phyloP scores from a whole-genome alignment of 2,113 vertebrate genomes.

The Myrmecobius fasciatus region DNA sequence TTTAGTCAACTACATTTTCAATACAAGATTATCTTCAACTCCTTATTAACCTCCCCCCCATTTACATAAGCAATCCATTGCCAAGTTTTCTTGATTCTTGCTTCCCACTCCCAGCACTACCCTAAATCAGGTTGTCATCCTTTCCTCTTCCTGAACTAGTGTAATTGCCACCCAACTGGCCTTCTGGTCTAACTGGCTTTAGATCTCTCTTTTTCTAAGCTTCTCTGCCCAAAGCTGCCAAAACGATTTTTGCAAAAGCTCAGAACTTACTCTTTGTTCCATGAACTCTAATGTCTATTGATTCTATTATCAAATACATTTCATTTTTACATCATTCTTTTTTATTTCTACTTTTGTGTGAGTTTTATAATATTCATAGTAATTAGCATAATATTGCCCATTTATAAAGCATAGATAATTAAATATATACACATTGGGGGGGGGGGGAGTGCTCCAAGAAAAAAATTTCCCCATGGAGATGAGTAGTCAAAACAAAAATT shows the following conservation, averaged over 20 bases:
- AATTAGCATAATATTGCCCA: neutral
- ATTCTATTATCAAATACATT: neutral
- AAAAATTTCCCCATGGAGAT: neutral
- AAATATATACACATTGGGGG: neutral
- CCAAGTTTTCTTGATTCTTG: neutral
- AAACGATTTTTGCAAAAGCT: neutral
- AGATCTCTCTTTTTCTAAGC: neutral
- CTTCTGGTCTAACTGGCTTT: neutral
- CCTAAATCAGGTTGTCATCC: neutral
- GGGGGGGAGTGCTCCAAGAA: neutral
- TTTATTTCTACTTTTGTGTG: neutral
- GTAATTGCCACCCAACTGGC: no score
- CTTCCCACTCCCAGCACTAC: neutral
- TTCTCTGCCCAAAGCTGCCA: neutral
- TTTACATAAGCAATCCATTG: neutral
- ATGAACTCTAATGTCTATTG: neutral
- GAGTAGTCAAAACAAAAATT: neutral
- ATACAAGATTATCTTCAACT: neutral
- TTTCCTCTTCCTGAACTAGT: no score
- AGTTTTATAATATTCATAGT: neutral
- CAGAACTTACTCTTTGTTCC: neutral
- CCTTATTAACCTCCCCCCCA: neutral
- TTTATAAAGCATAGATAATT: neutral
- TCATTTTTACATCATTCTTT: neutral
- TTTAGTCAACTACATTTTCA: neutral